Conservation (phyloP, 1,140 invertebrate species). For the Ridgeia piscesae region DNA sequence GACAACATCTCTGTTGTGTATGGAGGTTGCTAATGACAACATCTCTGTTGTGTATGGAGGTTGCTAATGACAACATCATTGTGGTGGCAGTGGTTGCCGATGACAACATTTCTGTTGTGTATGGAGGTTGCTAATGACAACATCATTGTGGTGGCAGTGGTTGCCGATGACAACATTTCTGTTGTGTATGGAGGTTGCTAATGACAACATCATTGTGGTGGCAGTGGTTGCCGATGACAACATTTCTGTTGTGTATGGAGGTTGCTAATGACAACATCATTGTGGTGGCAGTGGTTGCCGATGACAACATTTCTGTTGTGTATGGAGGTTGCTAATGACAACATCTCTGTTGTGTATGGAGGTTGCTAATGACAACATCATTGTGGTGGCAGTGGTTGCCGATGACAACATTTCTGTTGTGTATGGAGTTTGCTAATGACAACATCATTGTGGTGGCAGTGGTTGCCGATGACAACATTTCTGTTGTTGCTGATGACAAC, state of each 20-base stretch:
- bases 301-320: conserved; percentile 66
- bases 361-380: background rate
- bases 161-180: background rate
- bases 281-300: too few relatives aligned
- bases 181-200: background rate
- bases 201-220: background rate
- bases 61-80: conserved; percentile 54
- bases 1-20: background rate
- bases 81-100: conserved; percentile 58
- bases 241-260: background rate
- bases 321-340: background rate
- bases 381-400: background rate
- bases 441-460: background rate
- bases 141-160: background rate
- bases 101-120: conserved; percentile 66
- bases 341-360: background rate
- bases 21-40: background rate
- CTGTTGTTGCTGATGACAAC: conserved; percentile 38
- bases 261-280: conserved; percentile 56
- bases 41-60: background rate
- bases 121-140: background rate
- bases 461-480: background rate
- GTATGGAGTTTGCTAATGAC: background rate
- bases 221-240: background rate
- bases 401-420: conserved; percentile 66